Percentiles rank a stretch among this genome's conserved stretches.
These are phyloP conservation scores for Heliconius hermathena DNA, from an alignment of 1,140 invertebrate species.

Conservation along the genomic window DNA sequence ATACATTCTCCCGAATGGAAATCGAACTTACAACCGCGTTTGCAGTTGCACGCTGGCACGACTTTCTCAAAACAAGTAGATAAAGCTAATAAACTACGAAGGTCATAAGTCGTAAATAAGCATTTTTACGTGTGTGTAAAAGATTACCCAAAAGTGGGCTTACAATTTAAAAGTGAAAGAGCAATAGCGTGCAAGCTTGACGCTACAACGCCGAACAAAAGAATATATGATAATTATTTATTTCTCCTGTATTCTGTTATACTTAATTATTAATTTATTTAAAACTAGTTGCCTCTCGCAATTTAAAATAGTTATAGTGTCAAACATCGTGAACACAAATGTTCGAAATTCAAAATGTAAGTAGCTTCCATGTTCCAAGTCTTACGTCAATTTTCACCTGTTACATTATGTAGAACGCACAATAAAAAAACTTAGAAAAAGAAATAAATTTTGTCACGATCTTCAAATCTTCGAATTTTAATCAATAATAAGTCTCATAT, in stretches of 20 bases:
- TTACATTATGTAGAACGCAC: background rate
- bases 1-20: no score
- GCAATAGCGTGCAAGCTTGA: constrained; percentile 28
- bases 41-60: no score
- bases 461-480: background rate
- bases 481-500: constrained; percentile 31
- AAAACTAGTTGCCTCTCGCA: no score
- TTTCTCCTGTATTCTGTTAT: background rate
- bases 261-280: no score
- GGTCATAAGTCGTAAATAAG: background rate
- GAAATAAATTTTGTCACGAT: background rate
- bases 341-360: no score
- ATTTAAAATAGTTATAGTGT: no score
- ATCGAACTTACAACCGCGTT: no score
- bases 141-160: constrained; percentile 23
- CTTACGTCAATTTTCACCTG: background rate
- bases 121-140: constrained; percentile 14
- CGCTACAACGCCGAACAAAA: constrained; percentile 33
- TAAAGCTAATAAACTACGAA: background rate
- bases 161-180: constrained; percentile 30
- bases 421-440: background rate
- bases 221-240: constrained; percentile 36
- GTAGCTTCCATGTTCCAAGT: no score
- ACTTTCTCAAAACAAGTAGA: no score
- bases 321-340: no score